These are phyloP conservation scores for Hydropsyche betteni DNA, from an alignment of 2,888 invertebrate genomes.

Conservation along the genomic window DNA sequence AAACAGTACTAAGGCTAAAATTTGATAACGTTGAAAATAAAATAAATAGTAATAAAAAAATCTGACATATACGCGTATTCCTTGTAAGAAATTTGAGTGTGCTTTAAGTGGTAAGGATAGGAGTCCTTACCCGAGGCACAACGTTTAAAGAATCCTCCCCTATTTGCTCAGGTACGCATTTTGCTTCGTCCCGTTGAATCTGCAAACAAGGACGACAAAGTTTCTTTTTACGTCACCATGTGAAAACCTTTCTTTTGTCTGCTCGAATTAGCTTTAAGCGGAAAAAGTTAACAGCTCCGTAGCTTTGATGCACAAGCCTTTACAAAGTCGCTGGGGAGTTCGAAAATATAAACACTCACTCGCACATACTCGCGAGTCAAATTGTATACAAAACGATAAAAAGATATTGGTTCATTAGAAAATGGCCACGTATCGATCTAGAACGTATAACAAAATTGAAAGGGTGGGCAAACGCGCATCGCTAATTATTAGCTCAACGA, in stretches of 20 bases:
- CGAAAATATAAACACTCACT: not conserved
- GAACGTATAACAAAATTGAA: no score
- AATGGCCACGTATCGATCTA: not conserved
- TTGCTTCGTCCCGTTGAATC: slow-evolving; percentile 38
- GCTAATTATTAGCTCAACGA: no score
- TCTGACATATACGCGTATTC: no score
- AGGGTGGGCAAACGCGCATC: no score
- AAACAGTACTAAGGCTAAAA: no score
- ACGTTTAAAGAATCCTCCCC: slow-evolving; percentile 37
- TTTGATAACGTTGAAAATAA: no score
- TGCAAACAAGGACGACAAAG: slow-evolving; percentile 41
- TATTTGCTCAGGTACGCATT: slow-evolving; percentile 41
- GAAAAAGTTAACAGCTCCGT: slow-evolving; percentile 37
- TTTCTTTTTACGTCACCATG: slow-evolving; percentile 39
- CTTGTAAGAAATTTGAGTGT: slow-evolving; percentile 17
- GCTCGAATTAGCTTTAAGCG: slow-evolving; percentile 42
- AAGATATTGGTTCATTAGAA: not conserved
- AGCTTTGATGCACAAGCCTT: slow-evolving; percentile 36
- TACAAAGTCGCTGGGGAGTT: not conserved
- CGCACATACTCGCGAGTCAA: not conserved
- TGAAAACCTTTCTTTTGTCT: slow-evolving; percentile 40
- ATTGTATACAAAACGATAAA: not conserved
- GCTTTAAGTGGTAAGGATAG: slow-evolving; percentile 23
- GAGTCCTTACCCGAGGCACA: slow-evolving; percentile 30
- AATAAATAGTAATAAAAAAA: no score